A percentile compares a stretch with the other conserved stretches of the same genome.
phyloP scores from a whole-genome alignment of 2,888 invertebrate genomes.

The Drosophila pegasa region DNA sequence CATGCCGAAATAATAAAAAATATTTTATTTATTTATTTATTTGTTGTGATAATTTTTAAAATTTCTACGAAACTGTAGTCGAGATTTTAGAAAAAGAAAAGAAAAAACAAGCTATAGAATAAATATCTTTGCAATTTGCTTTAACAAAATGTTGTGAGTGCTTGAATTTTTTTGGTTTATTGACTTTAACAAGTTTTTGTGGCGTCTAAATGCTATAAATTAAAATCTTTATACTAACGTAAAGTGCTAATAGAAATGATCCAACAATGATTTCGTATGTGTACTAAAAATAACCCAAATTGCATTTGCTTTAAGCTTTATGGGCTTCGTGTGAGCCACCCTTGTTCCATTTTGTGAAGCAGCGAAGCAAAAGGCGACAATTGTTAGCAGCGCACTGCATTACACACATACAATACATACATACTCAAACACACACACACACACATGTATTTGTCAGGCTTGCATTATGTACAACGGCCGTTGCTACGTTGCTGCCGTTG shows the following conservation, averaged over 20 bases:
- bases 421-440: too few species aligned
- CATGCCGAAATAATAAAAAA: too few species aligned
- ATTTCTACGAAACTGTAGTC: background rate
- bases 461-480: constrained; percentile 14
- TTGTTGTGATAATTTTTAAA: too few species aligned
- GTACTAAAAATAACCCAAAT: background rate
- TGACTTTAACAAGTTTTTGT: background rate
- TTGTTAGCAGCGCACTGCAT: background rate
- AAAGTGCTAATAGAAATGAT: background rate
- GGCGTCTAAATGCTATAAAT: background rate
- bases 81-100: too few species aligned
- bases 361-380: constrained; percentile 8
- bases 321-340: background rate
- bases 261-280: background rate
- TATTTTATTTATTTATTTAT: too few species aligned
- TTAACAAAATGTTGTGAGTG: background rate
- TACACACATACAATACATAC: constrained; percentile 1
- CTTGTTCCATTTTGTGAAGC: constrained; percentile 6
- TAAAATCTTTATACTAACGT: background rate
- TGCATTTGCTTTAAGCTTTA: background rate
- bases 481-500: constrained; percentile 16
- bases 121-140: background rate
- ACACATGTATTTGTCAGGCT: constrained; percentile 17
- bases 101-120: background rate
- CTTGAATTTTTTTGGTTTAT: background rate